Base-by-base conservation (phyloP, 2,888 invertebrate species). In the Ochropleura leucogaster region DNA sequence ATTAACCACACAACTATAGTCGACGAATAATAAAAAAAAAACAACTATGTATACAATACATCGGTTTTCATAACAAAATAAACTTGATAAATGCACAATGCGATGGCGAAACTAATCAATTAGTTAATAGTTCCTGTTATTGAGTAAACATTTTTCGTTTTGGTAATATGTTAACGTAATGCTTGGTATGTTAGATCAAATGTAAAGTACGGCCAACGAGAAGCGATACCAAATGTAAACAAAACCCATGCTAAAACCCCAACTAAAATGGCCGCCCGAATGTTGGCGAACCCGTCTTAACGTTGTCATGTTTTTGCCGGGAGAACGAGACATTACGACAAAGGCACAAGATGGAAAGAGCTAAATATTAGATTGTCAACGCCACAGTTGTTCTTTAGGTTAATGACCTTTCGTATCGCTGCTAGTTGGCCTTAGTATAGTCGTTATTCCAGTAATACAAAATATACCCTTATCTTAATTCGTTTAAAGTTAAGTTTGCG, bases 61-160 rank as follows among this genome's bases (percentile, higher is more conserved):
- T 57, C 49, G 62, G 68, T 69, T 72, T 68, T 67, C 40, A 69
- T 77, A 83, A 85, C 71, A 78, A 74, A 72, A 85, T 77, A 70
- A 78, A 71, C 79, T 76, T 68, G 71, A 86, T 88, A 88, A 87
- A 87, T 87, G 87, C 85, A 80, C 75, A 74, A 64, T 68, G 76
- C 81, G 46, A 87, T 87, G 87, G 88, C 87, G 57, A 80, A 66
- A 87, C 74, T 70, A 76, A 74, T 49, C 55, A 63, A 67, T 67
- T 69, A 70, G 40, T 73, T 40, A 59, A 74, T 82, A 76, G 72
- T 71, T 77, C 16, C 67, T 69, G 51, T 68, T 49, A 66, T 55
- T 59, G 59, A 30, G 63, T 73, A 59, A 81, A 67, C 20, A 66
- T 64, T 84, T 40, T 65, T 83, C 30, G 44, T 57, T 72, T 72